Conservation (phyloP, 2,888 invertebrate species). For the Allophyes oxyacanthae region DNA sequence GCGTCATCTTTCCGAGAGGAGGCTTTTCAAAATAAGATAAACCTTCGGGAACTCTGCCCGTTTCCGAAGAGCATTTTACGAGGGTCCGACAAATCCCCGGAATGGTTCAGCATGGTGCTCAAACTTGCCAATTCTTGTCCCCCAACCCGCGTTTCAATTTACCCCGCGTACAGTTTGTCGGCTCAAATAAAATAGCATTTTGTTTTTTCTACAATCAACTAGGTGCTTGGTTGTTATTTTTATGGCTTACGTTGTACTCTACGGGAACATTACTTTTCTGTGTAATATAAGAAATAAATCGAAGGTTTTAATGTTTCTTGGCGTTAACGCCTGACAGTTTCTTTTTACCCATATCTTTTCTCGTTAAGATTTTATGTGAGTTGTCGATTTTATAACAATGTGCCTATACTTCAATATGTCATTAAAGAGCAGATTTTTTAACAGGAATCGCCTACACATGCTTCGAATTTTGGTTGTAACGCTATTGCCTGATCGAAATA, state of each 20-base stretch:
- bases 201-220: slow-evolving; percentile 69
- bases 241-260: slow-evolving; percentile 61
- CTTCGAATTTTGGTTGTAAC: too few species aligned
- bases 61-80: slow-evolving; percentile 77
- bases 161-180: slow-evolving; percentile 71
- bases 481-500: too few species aligned
- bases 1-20: slow-evolving; percentile 66
- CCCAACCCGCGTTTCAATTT: slow-evolving; percentile 80
- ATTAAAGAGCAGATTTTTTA: too few species aligned
- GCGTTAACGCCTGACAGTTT: slow-evolving; percentile 11
- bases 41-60: slow-evolving; percentile 63
- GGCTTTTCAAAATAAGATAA: slow-evolving; percentile 77
- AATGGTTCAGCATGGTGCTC: slow-evolving; percentile 70
- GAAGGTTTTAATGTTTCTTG: slow-evolving; percentile 41
- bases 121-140: slow-evolving; percentile 72
- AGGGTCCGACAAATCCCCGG: slow-evolving; percentile 79
- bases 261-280: slow-evolving; percentile 53
- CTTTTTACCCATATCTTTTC: not conserved
- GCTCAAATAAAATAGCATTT: slow-evolving; percentile 72
- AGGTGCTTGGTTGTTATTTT: slow-evolving; percentile 69
- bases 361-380: not conserved
- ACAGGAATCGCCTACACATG: too few species aligned
- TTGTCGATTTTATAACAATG: not conserved
- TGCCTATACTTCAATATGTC: too few species aligned
- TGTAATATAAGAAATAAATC: slow-evolving; percentile 43